Evolutionary conservation across 2,888 invertebrate species (phyloP).

Genomic region (Melieria picta): DNA sequence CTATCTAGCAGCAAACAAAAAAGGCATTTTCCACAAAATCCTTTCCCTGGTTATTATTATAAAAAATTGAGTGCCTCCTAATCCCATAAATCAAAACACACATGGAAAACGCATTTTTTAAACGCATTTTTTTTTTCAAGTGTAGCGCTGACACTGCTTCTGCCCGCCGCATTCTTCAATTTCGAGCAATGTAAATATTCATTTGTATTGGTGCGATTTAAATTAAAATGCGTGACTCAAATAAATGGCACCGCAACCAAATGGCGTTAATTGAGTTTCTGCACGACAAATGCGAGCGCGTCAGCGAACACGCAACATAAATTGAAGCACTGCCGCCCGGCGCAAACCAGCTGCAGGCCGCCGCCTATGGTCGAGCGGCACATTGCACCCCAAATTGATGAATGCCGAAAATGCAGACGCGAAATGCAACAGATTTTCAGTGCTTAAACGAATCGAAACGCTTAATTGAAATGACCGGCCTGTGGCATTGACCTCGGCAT

Average conservation of each 20-base stretch:
- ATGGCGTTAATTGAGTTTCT: conserved; percentile 27
- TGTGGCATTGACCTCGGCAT: conserved; percentile 5
- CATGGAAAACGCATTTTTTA: too few species aligned
- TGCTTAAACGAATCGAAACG: conserved; percentile 9
- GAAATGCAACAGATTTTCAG: conserved; percentile 25
- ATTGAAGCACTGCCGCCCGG: not conserved
- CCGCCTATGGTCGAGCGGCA: not conserved
- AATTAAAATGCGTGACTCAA: conserved; percentile 20
- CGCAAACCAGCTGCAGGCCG: not conserved
- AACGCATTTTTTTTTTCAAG: too few species aligned
- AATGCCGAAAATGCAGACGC: not conserved
- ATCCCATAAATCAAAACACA: too few species aligned
- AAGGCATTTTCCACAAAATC: too few species aligned
- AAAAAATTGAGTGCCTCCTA: too few species aligned
- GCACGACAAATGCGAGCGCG: conserved; percentile 5
- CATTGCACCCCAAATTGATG: too few species aligned
- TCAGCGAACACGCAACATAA: conserved; percentile 11
- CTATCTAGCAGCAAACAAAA: too few species aligned
- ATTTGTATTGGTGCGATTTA: not conserved
- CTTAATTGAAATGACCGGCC: conserved; percentile 16
- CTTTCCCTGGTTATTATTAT: too few species aligned
- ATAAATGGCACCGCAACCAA: not conserved
- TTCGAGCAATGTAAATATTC: too few species aligned
- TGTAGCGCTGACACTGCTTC: too few species aligned
- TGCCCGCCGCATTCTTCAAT: too few species aligned